Conservation (phyloP, 1,140 invertebrate genomes). For the Euglossa dilemma region DNA sequence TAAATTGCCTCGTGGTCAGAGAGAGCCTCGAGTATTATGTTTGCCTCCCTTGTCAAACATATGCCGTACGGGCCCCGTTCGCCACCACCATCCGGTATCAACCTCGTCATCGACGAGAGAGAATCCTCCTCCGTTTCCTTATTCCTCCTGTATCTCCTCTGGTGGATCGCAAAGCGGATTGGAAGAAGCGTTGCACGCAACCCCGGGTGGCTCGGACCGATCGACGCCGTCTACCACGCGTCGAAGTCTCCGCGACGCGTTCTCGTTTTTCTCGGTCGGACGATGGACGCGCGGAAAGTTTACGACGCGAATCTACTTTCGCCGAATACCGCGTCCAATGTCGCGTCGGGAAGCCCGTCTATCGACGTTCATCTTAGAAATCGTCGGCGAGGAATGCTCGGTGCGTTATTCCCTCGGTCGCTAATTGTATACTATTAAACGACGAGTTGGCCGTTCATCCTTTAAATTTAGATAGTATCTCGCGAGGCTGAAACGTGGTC, state of each 20-base stretch:
- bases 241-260: constrained; percentile 7
- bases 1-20: constrained; percentile 64
- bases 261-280: background rate
- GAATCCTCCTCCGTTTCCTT: constrained; percentile 2
- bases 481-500: background rate
- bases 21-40: constrained; percentile 60
- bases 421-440: constrained; percentile 31
- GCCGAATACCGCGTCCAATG: background rate
- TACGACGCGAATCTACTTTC: background rate
- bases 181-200: background rate
- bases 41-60: constrained; percentile 68
- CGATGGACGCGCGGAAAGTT: too few relatives aligned
- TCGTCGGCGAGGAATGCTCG: background rate
- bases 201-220: background rate
- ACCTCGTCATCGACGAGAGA: constrained; percentile 20
- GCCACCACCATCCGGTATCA: constrained; percentile 13
- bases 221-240: background rate
- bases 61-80: constrained; percentile 53
- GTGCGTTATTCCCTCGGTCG: background rate
- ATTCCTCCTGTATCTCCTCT: constrained; percentile 36
- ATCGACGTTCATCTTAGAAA: background rate
- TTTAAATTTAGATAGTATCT: constrained; percentile 27
- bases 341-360: too few relatives aligned
- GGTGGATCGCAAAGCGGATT: constrained; percentile 1
- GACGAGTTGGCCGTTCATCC: background rate